Evolutionary conservation across 2,888 invertebrate genomes (phyloP), one percentile per base, ranked within the genome.

Genomic region (Prenolepis imparis): DNA sequence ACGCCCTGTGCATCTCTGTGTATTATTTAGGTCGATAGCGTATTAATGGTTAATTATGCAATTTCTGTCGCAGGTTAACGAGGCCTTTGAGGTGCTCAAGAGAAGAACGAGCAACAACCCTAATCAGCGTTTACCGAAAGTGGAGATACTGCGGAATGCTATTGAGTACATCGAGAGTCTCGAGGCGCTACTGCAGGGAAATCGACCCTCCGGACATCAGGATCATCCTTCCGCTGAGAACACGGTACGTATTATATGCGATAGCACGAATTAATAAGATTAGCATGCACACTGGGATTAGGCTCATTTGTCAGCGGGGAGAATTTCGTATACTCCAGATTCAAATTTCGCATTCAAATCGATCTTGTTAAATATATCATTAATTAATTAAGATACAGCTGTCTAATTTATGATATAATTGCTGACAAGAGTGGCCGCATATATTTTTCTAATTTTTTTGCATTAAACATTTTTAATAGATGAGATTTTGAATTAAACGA

Each of bases 141-240:
- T 99, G 87, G 99, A 99, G 95, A 99, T 99, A 89, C 96, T 99
- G 55, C 96, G 99, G 86, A 99, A 99, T 91, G 99, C 99, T 59
- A 99, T 99, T 93, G 99, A 99, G 92, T 99, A 99, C 94, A 99
- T 99, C 90, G 99, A 99, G 94, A 97, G 97, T 89, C 95, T 98
- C 88, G 98, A 98, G 93, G 98, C 98, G 83, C 96, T 98, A 5
- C 94, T 98, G 3, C 96, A 97, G 93, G 97, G 96, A 0, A 96
- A 96, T 12, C 95, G 95, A 91, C 86, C 90, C 57, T 89, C 90
- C 44, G 87, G 90, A 64, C 75, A 89, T 28, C 91, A 91, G 83
- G 89, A 91, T 85, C 93, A 89, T 82, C 85, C 87, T 11, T 88
- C 91, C 6, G 83, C 86, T 59, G 86, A 86, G 48, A 83, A 73